Percentiles rank a stretch among this genome's conserved stretches.
Evolutionary conservation across 2,888 invertebrate species (phyloP).

Genomic region (Thymelicus sylvestris): DNA sequence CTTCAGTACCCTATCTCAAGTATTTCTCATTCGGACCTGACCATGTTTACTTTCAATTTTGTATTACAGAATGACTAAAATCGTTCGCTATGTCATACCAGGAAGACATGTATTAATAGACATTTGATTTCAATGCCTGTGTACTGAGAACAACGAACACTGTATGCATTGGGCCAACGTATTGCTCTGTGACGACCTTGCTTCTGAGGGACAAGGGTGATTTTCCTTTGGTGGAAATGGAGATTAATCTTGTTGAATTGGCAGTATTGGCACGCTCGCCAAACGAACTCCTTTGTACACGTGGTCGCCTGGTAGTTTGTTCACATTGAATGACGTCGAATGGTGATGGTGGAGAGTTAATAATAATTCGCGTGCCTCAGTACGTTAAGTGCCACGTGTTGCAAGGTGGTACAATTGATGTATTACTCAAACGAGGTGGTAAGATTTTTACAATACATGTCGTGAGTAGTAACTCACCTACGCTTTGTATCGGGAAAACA

Average conservation of each 20-base stretch:
- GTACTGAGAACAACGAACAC: slow-evolving; percentile 8
- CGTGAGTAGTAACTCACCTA: too few species aligned
- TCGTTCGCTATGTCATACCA: slow-evolving; percentile 14
- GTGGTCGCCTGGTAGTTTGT: slow-evolving; percentile 32
- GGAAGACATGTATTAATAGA: slow-evolving; percentile 33
- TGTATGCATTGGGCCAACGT: neutral
- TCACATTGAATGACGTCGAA: slow-evolving; percentile 29
- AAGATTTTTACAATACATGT: too few species aligned
- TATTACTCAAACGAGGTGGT: too few species aligned
- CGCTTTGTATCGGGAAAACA: too few species aligned
- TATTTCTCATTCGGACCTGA: too few species aligned
- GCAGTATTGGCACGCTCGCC: slow-evolving; percentile 15
- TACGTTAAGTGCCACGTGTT: neutral
- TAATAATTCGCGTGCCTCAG: slow-evolving; percentile 2
- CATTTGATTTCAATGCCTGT: slow-evolving; percentile 17
- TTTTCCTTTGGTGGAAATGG: neutral
- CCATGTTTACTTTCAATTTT: neutral
- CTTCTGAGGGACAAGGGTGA: neutral
- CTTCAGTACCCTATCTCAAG: too few species aligned
- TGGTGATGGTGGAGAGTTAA: neutral
- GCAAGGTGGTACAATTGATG: too few species aligned
- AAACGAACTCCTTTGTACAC: slow-evolving; percentile 25
- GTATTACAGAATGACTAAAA: slow-evolving; percentile 1
- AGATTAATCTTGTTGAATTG: neutral
- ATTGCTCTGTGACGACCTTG: neutral